Conservation (phyloP, 2,888 invertebrate species). For the Ommatoiulus sabulosus region DNA sequence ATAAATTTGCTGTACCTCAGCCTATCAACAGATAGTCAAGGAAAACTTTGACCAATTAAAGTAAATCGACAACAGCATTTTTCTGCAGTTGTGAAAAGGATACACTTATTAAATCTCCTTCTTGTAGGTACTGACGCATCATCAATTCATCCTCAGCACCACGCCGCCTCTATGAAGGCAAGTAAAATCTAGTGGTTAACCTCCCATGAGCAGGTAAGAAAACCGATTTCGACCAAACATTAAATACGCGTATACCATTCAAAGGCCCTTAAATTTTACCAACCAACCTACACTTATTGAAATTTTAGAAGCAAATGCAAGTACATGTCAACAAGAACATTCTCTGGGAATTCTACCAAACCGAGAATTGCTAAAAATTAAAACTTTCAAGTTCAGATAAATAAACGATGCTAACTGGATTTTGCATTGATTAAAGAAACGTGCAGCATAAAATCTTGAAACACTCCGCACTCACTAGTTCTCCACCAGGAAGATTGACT, state of each 20-base stretch:
- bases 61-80: not conserved
- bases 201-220: not conserved
- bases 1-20: constrained; percentile 94
- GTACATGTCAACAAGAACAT: too few relatives aligned
- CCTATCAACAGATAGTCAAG: constrained; percentile 62
- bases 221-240: too few relatives aligned
- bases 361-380: too few relatives aligned
- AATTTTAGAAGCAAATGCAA: too few relatives aligned
- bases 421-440: too few relatives aligned
- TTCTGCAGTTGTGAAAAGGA: constrained; percentile 32
- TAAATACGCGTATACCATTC: too few relatives aligned
- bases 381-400: too few relatives aligned
- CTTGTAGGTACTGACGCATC: constrained; percentile 94
- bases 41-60: constrained; percentile 47
- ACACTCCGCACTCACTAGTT: constrained; percentile 76
- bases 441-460: too few relatives aligned
- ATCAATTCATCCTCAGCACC: constrained; percentile 97
- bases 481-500: constrained; percentile 96
- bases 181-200: not conserved
- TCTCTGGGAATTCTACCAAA: too few relatives aligned
- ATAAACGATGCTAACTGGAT: too few relatives aligned
- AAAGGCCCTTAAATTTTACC: too few relatives aligned
- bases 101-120: constrained; percentile 95
- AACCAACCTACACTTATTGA: too few relatives aligned
- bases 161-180: constrained; percentile 77